These are phyloP conservation scores for Glandiceps talaboti DNA, from an alignment of 53 echinoderm and acorn worm genomes.

Conservation along the genomic window DNA sequence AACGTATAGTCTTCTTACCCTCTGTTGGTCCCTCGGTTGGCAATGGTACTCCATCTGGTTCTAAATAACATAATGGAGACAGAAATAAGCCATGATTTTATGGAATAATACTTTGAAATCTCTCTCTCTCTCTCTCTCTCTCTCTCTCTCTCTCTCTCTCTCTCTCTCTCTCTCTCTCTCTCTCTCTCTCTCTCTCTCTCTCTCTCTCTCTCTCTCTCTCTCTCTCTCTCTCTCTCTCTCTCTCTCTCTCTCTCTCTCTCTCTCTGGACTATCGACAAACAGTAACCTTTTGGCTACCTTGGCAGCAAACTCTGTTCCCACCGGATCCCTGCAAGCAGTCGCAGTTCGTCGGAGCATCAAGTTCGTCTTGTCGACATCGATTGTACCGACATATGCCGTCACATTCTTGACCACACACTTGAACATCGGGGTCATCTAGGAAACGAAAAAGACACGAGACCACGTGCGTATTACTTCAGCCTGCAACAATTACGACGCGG, in stretches of 20 bases:
- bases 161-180: no score
- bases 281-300: background rate
- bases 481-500: background rate
- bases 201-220: no score
- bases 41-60: no score
- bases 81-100: no score
- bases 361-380: background rate
- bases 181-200: no score
- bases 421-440: background rate
- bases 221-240: no score
- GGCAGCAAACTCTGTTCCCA: background rate
- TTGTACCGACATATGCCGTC: background rate
- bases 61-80: no score
- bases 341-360: background rate
- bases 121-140: background rate
- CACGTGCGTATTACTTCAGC: background rate
- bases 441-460: background rate
- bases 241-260: no score
- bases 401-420: background rate
- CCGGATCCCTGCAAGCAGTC: background rate
- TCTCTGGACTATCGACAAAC: no score
- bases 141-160: no score
- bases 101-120: background rate
- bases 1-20: no score
- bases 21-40: no score